phyloP scores from a whole-genome alignment of 1,140 invertebrate genomes.

The Panulirus ornatus region DNA sequence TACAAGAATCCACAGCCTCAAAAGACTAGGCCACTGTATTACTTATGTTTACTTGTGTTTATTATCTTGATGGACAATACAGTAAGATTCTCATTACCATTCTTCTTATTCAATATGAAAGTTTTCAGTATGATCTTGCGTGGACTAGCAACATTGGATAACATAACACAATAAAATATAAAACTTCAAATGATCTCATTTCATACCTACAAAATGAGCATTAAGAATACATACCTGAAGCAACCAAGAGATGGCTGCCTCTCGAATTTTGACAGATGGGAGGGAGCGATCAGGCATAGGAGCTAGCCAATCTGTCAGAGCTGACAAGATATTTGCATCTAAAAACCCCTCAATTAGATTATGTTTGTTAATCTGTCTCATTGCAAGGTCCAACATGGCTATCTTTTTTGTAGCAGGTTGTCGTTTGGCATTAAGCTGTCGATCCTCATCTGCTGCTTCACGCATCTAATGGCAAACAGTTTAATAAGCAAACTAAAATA shows the following conservation, averaged over 20 bases:
- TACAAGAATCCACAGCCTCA: too few relatives aligned
- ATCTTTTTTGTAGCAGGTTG: conserved; percentile 95
- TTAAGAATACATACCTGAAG: conserved; percentile 89
- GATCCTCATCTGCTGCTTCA: conserved; percentile 84
- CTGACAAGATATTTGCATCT: conserved; percentile 94
- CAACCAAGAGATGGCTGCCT: conserved; percentile 91
- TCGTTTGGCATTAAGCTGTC: conserved; percentile 88
- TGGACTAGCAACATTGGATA: too few relatives aligned
- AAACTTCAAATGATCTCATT: not conserved
- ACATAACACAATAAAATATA: too few relatives aligned
- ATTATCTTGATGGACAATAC: too few relatives aligned
- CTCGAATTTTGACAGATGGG: conserved; percentile 94
- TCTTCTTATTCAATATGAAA: not conserved
- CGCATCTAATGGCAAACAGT: conserved; percentile 59
- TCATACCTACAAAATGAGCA: not conserved
- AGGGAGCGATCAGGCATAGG: conserved; percentile 98
- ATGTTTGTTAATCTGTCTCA: conserved; percentile 95
- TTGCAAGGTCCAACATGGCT: conserved; percentile 90
- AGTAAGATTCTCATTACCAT: too few relatives aligned
- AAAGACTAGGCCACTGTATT: too few relatives aligned
- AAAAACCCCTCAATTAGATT: conserved; percentile 96
- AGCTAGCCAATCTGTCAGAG: conserved; percentile 98
- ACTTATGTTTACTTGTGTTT: too few relatives aligned
- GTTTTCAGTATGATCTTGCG: not conserved
- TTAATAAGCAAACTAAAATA: not conserved